Conservation (phyloP, 1,140 invertebrate species). For the Oedothorax gibbosus region DNA sequence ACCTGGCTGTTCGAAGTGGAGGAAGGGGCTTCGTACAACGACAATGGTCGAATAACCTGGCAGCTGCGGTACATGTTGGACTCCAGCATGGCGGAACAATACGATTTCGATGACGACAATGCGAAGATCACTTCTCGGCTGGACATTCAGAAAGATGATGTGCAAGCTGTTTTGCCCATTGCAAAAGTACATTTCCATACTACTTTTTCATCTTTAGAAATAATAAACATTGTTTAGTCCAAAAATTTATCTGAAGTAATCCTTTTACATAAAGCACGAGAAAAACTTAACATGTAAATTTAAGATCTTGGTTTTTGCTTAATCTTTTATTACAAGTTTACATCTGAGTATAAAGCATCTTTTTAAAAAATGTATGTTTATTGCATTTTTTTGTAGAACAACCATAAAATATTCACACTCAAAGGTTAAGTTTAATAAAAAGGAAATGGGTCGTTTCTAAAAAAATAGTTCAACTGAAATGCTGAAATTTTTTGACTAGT, state of each 20-base stretch:
- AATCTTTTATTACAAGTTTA: no score
- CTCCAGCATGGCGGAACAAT: slow-evolving; percentile 70
- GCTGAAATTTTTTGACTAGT: no score
- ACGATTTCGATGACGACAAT: slow-evolving; percentile 74
- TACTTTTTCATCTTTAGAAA: not conserved
- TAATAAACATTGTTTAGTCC: not conserved
- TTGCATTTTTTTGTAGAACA: not conserved
- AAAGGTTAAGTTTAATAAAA: no score
- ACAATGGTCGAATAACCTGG: slow-evolving; percentile 85
- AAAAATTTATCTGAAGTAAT: not conserved
- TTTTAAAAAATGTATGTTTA: not conserved
- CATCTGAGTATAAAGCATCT: not conserved
- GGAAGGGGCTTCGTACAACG: slow-evolving; percentile 78
- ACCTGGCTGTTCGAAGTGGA: slow-evolving; percentile 91
- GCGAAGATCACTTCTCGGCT: slow-evolving; percentile 83
- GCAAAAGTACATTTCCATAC: slow-evolving; percentile 79
- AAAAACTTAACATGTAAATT: not conserved
- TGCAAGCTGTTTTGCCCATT: slow-evolving; percentile 92
- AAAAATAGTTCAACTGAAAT: no score
- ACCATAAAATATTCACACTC: not conserved
- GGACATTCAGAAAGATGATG: slow-evolving; percentile 93
- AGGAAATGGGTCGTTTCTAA: no score
- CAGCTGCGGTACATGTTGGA: slow-evolving; percentile 80
- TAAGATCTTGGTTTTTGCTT: not conserved
- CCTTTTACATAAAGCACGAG: not conserved